Base-by-base conservation (phyloP, 1,140 invertebrate species). In the Brachystomella parvula region DNA sequence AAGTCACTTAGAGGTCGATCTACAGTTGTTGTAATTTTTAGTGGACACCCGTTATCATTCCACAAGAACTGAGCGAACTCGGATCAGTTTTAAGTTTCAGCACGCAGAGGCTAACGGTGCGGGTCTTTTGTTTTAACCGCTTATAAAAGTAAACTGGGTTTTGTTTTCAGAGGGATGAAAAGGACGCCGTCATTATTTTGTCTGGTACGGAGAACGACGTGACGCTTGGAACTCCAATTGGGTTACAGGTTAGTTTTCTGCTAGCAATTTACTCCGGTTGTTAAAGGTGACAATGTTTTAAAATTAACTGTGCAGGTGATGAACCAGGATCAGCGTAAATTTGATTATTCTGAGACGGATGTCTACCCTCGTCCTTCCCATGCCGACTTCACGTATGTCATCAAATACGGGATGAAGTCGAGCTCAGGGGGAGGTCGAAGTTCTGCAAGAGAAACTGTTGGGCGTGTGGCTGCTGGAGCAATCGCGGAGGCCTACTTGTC, bases 361-460 rank as follows among this genome's bases (percentile, higher is more conserved):
- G 15, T 19, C 12, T 29, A 31, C 17, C 58, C 58, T 12, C 15
- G 58, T 28, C 58, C 58, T 31, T 29, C 28, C 29, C 58, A 60
- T 33, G 58, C 58, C 19, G 58, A 60, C 29, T 60, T 15, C 3
- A 60, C 58, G 3, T 60, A 60, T 24, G 9, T 31, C 9, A 3
- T 60, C 6, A 60, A 60, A 33, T 60, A 60, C 29, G 58, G 58
- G 12, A 60, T 60, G 15, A 60, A 60, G 24, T 6, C 58, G 6
- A 60, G 29, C 12, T 21, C 15, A 6, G 58, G 58, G 3, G 58
- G 58, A 3, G 58, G 58, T 12, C 15, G 58, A 15, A 21, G 15
- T 12, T 31, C 28, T 3, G 58, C 58, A 26, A 60, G 58, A 60
- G 58, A 60, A 33, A 60, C 58, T 12, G 28, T 60, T 60, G 58